Evolutionary conservation across 2,888 invertebrate genomes (phyloP).

Genomic region (Allolobophora icterica): DNA sequence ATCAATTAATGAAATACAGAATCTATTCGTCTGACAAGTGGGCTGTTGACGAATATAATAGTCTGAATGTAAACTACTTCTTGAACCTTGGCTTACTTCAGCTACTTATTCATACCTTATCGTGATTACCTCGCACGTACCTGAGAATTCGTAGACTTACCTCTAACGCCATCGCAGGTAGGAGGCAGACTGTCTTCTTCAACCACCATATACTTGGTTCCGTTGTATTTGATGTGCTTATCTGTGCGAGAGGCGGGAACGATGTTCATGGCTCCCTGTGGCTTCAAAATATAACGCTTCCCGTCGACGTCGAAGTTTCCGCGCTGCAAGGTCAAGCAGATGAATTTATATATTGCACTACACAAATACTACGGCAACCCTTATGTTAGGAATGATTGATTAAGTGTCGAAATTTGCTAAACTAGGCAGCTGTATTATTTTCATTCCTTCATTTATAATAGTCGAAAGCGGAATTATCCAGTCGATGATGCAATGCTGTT

Average conservation of each 20-base stretch:
- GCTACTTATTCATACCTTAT: not conserved
- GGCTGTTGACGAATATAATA: no score
- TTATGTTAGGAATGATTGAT: not conserved
- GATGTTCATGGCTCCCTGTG: not conserved
- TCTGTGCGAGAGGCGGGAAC: not conserved
- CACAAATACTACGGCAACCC: no score
- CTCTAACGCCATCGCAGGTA: not conserved
- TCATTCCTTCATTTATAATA: no score
- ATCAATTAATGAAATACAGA: no score
- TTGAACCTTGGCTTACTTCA: not conserved
- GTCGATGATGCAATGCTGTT: no score
- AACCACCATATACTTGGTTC: constrained; percentile 12
- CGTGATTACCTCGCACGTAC: not conserved
- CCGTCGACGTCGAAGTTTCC: constrained; percentile 26
- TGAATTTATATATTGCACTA: not conserved
- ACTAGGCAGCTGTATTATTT: no score
- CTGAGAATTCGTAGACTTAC: not conserved
- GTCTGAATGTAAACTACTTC: not conserved
- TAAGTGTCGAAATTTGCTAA: not conserved
- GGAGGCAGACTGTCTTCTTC: not conserved
- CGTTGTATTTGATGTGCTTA: constrained; percentile 24
- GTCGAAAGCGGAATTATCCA: no score
- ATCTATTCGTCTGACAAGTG: no score
- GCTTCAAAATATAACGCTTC: not conserved
- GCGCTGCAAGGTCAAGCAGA: constrained; percentile 12